Evolutionary conservation across 2,888 invertebrate species (phyloP).

Genomic region (Pristionchus fissidentatus): DNA sequence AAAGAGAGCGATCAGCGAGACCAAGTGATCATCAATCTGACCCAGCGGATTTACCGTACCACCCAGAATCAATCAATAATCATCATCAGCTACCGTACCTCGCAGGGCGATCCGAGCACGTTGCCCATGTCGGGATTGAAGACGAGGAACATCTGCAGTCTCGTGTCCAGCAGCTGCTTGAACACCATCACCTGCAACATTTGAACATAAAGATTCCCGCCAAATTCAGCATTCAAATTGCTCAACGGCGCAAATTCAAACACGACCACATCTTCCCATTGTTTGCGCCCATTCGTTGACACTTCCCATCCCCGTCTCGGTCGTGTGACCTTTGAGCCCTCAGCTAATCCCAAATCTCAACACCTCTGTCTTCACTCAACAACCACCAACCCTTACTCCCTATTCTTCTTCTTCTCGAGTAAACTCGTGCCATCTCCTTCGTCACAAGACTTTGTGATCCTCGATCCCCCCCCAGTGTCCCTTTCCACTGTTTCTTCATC

Average conservation of each 20-base stretch:
- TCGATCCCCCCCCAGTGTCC: background rate
- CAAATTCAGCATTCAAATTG: background rate
- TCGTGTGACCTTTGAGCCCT: too few species aligned
- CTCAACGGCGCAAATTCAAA: background rate
- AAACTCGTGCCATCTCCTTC: too few species aligned
- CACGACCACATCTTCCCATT: background rate
- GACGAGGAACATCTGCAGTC: conserved; percentile 82
- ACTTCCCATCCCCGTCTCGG: conserved; percentile 74
- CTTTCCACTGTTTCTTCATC: background rate
- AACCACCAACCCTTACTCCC: conserved; percentile 3
- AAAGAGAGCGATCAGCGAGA: background rate
- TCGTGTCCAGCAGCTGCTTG: conserved; percentile 91
- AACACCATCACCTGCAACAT: conserved; percentile 83
- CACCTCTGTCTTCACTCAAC: too few species aligned
- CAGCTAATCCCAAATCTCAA: too few species aligned
- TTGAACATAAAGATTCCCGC: background rate
- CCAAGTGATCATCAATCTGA: background rate
- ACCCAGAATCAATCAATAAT: background rate
- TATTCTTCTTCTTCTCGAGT: background rate
- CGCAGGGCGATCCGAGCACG: conserved; percentile 50
- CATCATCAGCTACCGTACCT: conserved; percentile 47
- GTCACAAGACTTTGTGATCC: background rate
- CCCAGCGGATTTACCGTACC: too few species aligned
- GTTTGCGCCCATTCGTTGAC: background rate
- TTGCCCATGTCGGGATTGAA: conserved; percentile 89